phyloP scores from a whole-genome alignment of 2,888 invertebrate genomes.

The Disparrhopalites patrizii region DNA sequence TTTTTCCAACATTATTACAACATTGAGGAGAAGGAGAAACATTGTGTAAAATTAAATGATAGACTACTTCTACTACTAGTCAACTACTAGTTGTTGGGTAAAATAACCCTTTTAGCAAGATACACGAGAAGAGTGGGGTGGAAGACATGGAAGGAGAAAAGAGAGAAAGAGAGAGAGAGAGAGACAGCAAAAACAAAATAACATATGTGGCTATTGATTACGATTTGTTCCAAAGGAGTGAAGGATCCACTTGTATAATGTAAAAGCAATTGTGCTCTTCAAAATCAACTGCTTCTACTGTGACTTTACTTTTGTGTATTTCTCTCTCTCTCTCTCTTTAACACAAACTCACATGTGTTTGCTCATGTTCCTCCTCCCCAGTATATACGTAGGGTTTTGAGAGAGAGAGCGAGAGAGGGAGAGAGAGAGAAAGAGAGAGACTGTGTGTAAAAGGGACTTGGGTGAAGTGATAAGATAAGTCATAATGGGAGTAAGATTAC shows the following conservation, averaged over 20 bases:
- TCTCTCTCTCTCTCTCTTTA: background rate
- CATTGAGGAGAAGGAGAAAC: background rate
- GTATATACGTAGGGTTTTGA: no score
- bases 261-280: no score
- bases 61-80: background rate
- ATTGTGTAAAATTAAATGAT: background rate
- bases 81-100: background rate
- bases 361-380: constrained; percentile 2
- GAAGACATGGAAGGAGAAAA: no score
- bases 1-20: no score
- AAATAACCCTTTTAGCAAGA: no score
- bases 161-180: no score
- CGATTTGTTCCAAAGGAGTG: constrained; percentile 1
- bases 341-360: background rate
- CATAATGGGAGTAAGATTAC: constrained; percentile 42
- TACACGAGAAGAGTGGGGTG: no score
- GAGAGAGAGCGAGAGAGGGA: no score
- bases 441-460: constrained; percentile 15
- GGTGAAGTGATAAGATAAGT: constrained; percentile 37
- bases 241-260: no score
- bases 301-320: background rate
- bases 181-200: no score
- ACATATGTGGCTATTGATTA: background rate
- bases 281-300: no score
- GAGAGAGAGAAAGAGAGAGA: background rate